Evolutionary conservation across 2,113 vertebrate species (phyloP), one percentile per base, ranked within the genome.

Genomic region (Cyprinodon brontotheroides): DNA sequence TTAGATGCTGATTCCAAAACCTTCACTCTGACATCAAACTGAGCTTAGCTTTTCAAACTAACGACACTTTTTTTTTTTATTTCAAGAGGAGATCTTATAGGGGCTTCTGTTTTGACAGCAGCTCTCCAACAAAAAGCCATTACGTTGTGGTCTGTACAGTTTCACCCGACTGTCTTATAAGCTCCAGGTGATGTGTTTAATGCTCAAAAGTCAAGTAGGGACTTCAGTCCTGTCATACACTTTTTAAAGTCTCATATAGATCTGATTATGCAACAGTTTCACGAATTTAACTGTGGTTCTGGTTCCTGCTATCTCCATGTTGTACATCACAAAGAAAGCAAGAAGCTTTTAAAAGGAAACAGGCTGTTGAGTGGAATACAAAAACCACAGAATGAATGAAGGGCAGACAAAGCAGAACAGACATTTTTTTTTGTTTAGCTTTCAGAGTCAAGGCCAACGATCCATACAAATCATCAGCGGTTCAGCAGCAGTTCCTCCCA

Each of bases 151-250:
- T 73, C 47, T 77, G 59, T 62, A 59, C 62, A 47, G 62, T 39
- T 13, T 40, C 57, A 39, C 8, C 1, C 14, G 15, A 17, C 61
- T 29, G 22, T 61, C 67, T 40, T 74, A 79, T 77, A 79, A 53
- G 65, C 70, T 22, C 2, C 64, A 86, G 87, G 89, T 73, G 72
- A 29, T 45, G 72, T 70, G 53, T 59, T 62, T 68, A 78, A 68
- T 67, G 17, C 61, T 83, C 47, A 65, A 59, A 79, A 74, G 73
- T 69, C 70, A 69, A 22, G 39, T 11, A 9, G 75, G 29, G 62
- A 48, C 59, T 36, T 67, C 12, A 3, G 39, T 63, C 1, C 62
- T n/a, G 40, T 78, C n/a, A 53, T 7, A 22, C 68, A 50, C 39
- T 22, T 36, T 8, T 11, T 29, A n/a, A 41, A n/a, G 61, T 66